Conservation (phyloP, 2,888 invertebrate genomes). For the Euphydryas editha region DNA sequence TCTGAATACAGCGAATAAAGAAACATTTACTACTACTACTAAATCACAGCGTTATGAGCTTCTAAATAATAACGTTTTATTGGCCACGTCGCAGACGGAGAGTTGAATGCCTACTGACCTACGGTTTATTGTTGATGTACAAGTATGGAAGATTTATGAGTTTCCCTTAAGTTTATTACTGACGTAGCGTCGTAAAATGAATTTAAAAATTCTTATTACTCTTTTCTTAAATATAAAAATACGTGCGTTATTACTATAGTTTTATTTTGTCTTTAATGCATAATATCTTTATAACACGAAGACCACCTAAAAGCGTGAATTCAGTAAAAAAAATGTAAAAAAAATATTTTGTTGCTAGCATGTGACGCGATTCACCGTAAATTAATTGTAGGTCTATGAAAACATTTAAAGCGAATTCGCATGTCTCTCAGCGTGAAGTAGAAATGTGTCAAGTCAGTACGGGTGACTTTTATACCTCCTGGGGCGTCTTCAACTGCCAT, state of each 20-base stretch:
- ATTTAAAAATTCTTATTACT: conserved; percentile 18
- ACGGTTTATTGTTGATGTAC: conserved; percentile 66
- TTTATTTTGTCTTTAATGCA: background rate
- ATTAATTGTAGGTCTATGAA: conserved; percentile 65
- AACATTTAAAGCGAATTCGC: conserved; percentile 73
- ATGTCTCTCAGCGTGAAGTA: conserved; percentile 79
- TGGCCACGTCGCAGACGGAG: conserved; percentile 65
- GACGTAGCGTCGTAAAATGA: conserved; percentile 55
- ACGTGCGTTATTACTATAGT: no score
- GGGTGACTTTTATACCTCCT: conserved; percentile 60
- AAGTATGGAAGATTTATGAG: conserved; percentile 69
- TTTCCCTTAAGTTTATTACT: conserved; percentile 68
- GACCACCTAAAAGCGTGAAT: background rate
- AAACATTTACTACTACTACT: conserved; percentile 69
- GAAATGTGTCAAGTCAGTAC: conserved; percentile 67
- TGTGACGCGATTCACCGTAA: conserved; percentile 59
- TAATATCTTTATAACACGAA: background rate
- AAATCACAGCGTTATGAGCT: conserved; percentile 79
- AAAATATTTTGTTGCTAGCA: conserved; percentile 52
- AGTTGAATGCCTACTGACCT: conserved; percentile 69
- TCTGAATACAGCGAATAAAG: conserved; percentile 56
- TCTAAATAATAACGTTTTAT: conserved; percentile 81
- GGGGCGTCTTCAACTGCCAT: conserved; percentile 59
- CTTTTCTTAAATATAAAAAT: background rate
- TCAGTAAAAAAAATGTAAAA: background rate